Percentiles rank a stretch among this genome's conserved stretches.
Conservation (phyloP, 2,888 invertebrate species). For the Exephanes ischioxanthus region DNA sequence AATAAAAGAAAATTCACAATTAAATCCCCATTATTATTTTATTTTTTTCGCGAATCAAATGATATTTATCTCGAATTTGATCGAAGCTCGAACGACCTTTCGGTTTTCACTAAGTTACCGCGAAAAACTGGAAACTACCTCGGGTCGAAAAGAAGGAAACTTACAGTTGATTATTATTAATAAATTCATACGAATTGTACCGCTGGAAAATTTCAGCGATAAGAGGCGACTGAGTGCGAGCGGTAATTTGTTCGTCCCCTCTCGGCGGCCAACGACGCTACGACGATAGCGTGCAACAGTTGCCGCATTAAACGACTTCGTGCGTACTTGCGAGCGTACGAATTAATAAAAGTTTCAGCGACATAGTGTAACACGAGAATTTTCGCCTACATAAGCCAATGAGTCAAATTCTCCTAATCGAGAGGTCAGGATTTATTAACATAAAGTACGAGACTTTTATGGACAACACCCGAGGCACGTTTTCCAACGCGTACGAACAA, state of each 20-base stretch:
- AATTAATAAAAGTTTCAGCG: not conserved
- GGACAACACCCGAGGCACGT: not conserved
- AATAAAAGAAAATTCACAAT: too few species aligned
- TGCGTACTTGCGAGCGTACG: not conserved
- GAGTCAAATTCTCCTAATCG: not conserved
- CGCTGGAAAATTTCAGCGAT: conserved; percentile 34
- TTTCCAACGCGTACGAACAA: not conserved
- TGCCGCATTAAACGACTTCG: not conserved
- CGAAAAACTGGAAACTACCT: too few species aligned
- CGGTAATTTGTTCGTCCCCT: conserved; percentile 15
- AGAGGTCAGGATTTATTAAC: not conserved
- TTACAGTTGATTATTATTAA: not conserved
- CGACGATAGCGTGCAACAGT: conserved; percentile 5
- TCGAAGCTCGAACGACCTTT: not conserved
- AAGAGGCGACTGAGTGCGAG: not conserved
- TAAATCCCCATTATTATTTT: not conserved
- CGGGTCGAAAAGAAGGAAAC: not conserved
- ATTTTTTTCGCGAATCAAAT: not conserved
- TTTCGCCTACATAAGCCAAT: not conserved
- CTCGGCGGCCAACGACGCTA: not conserved
- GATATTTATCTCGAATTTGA: not conserved
- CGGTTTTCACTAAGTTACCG: not conserved
- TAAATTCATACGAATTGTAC: not conserved
- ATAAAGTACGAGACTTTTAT: conserved; percentile 4
- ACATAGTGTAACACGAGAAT: not conserved